Conservation (phyloP, 2,113 vertebrate genomes). For the Sinocyclocheilus anophthalmus region DNA sequence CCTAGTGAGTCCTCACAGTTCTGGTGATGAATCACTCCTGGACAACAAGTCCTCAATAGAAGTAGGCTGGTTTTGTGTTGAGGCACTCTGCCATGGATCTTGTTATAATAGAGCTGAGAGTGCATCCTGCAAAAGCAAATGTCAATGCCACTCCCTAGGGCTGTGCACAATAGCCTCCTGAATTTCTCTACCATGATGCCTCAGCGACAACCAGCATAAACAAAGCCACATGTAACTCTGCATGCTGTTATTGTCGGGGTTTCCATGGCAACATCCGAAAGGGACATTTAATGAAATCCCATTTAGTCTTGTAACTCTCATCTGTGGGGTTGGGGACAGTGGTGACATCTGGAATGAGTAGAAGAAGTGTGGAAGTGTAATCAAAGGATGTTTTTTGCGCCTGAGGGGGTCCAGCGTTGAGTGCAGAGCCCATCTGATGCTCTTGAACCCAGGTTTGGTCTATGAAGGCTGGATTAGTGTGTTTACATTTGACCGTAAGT, state of each 20-base stretch:
- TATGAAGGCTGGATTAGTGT: background rate
- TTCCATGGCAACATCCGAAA: slow-evolving; percentile 54
- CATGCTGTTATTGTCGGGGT: slow-evolving; percentile 55
- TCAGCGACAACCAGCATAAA: slow-evolving; percentile 52
- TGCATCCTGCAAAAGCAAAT: slow-evolving; percentile 58
- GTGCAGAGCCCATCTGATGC: background rate
- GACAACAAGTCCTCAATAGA: slow-evolving; percentile 47
- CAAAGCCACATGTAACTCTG: slow-evolving; percentile 41
- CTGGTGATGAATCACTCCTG: slow-evolving; percentile 43
- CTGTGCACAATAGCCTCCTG: slow-evolving; percentile 52
- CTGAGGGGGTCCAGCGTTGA: background rate
- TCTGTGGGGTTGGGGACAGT: slow-evolving; percentile 43
- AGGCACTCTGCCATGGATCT: slow-evolving; percentile 49
- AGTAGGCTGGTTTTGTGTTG: slow-evolving; percentile 35
- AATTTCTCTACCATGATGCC: slow-evolving; percentile 50
- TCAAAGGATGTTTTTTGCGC: slow-evolving; percentile 27
- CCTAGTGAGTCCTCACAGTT: slow-evolving; percentile 27
- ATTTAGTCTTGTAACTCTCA: slow-evolving; percentile 53
- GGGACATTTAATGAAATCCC: slow-evolving; percentile 49
- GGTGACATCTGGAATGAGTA: slow-evolving; percentile 20
- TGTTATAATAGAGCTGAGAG: slow-evolving; percentile 54
- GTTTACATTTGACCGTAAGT: slow-evolving; percentile 31
- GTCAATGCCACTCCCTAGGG: slow-evolving; percentile 58
- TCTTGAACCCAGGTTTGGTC: background rate
- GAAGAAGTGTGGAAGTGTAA: slow-evolving; percentile 1